Base-by-base conservation (phyloP, 2,888 invertebrate species). In the Orthosia gracilis region DNA sequence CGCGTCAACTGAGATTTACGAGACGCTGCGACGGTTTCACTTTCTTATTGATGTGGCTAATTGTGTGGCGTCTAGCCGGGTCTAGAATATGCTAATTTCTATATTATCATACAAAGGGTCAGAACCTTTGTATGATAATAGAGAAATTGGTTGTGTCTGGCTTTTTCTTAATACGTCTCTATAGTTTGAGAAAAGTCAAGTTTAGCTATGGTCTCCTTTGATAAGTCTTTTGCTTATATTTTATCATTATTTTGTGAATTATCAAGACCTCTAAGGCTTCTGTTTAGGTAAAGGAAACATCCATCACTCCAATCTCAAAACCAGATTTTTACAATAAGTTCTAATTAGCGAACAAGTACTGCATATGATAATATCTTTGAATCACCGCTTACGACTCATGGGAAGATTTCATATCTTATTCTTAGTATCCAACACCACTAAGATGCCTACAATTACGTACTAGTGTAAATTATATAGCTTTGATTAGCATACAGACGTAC, bases 1-100 rank as follows among this genome's bases (percentile, higher is more conserved):
- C 89, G 87, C 90, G 87, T 92, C 92, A 92, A 88, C 89, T 82
- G 49, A 88, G 90, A 91, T 91, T 91, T 91, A 91, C 88, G 86
- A 87, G 79, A 68, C 50, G 64, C 72, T 75, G 73, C 54, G 59
- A 47, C 23, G 78, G 71, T 86, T 86, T 86, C 85, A 85, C 86
- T 85, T 85, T 85, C 85, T 76, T 86, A 84, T 74, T 73, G 75
- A 76, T 84, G 71, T 65, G 54, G 71, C 75, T 73, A 79, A 82
- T 77, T 70, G 69, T 63, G 63, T 58, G 11, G 47, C 50, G 59
- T 75, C 74, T 76, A 59, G 68, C 62, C 66, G 47, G n/a, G 52
- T 57, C 73, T 62, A 63, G 65, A 17, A 50, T 61, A 71, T 71
- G 69, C 52, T 49, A 69, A 69, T 76, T 49, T 76, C 13, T 45